Percentiles rank a stretch among this genome's conserved stretches.
phyloP scores from a whole-genome alignment of 2,113 vertebrate species.

The Solenodon paradoxus region DNA sequence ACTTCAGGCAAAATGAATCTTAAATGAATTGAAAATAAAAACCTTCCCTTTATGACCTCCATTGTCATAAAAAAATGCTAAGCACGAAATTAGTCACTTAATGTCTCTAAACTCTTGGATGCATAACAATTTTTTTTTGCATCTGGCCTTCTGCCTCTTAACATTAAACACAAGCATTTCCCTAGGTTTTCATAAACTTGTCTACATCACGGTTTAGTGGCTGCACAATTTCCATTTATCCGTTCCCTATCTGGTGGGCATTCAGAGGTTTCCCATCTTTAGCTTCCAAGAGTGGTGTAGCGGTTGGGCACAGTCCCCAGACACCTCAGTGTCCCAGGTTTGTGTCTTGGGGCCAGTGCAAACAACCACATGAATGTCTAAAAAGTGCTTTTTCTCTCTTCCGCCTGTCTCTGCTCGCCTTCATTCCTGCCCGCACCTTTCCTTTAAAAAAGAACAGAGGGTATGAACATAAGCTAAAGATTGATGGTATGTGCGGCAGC shows the following conservation, averaged over 20 bases:
- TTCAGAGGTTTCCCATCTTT: not conserved
- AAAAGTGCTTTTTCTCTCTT: too few relatives aligned
- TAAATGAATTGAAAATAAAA: constrained; percentile 6
- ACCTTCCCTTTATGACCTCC: not conserved
- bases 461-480: not conserved
- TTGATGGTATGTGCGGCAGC: not conserved
- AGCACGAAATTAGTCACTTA: not conserved
- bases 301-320: too few relatives aligned
- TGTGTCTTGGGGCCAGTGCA: too few relatives aligned
- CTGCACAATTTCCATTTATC: not conserved
- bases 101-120: not conserved
- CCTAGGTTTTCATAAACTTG: not conserved
- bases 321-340: too few relatives aligned
- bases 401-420: too few relatives aligned
- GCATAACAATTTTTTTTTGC: not conserved
- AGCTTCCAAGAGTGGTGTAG: too few relatives aligned
- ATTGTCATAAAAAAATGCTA: too few relatives aligned
- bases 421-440: too few relatives aligned
- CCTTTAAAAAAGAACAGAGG: not conserved
- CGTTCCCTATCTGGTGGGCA: not conserved
- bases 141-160: not conserved
- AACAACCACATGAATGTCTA: too few relatives aligned
- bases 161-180: not conserved
- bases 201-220: not conserved
- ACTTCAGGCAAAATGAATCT: not conserved